Percentiles rank a stretch among this genome's conserved stretches.
These are phyloP conservation scores for Presbytis comata DNA, from an alignment of 2,797 vertebrate genomes.

Conservation along the genomic window DNA sequence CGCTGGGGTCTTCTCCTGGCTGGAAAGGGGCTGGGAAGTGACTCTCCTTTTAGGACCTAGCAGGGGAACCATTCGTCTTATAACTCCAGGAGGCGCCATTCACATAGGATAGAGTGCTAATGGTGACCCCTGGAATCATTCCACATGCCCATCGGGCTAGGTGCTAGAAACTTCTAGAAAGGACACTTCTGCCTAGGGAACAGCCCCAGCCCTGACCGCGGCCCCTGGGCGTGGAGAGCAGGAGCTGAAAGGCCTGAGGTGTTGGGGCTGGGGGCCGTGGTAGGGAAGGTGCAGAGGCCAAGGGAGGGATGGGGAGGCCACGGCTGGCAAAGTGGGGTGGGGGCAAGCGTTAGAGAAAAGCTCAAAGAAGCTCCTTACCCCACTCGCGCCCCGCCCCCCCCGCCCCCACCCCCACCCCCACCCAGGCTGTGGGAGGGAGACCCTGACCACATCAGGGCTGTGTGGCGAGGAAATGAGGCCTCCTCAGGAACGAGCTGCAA, in stretches of 20 bases:
- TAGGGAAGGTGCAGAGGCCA: slow-evolving; percentile 14
- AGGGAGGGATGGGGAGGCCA: neutral
- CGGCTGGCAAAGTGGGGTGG: neutral
- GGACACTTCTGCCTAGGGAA: neutral
- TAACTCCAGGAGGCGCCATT: slow-evolving; percentile 43
- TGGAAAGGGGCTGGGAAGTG: neutral
- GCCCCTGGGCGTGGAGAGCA: neutral
- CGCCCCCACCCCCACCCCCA: no score
- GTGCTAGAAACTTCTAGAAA: slow-evolving; percentile 59
- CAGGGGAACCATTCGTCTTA: neutral
- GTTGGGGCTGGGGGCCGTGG: neutral
- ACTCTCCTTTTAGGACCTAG: neutral
- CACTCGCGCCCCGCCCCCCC: neutral
- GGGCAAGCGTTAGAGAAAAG: neutral
- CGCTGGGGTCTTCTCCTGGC: neutral
- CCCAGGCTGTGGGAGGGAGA: slow-evolving; percentile 57
- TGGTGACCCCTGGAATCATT: neutral
- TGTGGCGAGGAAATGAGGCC: slow-evolving; percentile 78
- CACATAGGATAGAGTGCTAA: neutral
- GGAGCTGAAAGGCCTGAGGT: neutral
- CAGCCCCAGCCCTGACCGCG: neutral
- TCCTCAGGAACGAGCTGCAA: slow-evolving; percentile 75
- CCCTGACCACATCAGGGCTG: slow-evolving; percentile 76
- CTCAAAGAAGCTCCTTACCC: slow-evolving; percentile 24
- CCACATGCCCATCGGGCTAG: neutral